A percentile compares a stretch with the other conserved stretches of the same genome.
Evolutionary conservation across 1,140 invertebrate genomes (phyloP).

Genomic region (Apis dorsata): DNA sequence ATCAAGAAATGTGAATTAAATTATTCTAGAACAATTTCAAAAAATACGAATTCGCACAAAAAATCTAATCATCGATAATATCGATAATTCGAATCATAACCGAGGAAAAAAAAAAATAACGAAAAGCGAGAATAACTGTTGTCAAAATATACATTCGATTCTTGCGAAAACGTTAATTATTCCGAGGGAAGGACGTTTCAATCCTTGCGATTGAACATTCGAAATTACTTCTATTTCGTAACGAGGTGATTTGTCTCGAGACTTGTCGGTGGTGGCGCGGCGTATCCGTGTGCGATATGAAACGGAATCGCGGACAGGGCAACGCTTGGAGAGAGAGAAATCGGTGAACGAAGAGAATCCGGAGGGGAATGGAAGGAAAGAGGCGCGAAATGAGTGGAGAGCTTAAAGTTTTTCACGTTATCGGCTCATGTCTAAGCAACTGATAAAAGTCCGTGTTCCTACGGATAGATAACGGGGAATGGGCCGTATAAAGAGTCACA

Average conservation of each 20-base stretch:
- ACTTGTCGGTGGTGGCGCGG: neutral
- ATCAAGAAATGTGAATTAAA: no score
- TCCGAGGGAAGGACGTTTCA: no score
- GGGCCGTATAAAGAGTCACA: constrained; percentile 75
- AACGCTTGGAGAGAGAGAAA: constrained; percentile 7
- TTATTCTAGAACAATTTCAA: no score
- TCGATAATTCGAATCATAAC: no score
- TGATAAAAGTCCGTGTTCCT: constrained; percentile 78
- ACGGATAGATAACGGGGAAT: constrained; percentile 77
- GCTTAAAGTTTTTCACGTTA: constrained; percentile 72
- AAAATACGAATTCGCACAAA: no score
- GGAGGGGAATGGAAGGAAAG: constrained; percentile 29
- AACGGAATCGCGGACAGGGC: neutral
- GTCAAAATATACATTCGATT: no score
- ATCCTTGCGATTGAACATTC: no score
- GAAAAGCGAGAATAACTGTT: no score
- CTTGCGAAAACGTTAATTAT: no score
- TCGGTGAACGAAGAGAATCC: constrained; percentile 21
- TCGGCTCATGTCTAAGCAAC: constrained; percentile 77
- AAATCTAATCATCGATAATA: no score
- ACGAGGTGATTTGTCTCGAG: neutral
- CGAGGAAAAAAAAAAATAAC: no score
- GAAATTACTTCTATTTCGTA: neutral
- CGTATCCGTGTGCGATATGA: neutral
- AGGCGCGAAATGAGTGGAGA: constrained; percentile 50